Evolutionary conservation across 2,113 vertebrate species (phyloP), one percentile per base, ranked within the genome.

Genomic region (Podiceps cristatus): DNA sequence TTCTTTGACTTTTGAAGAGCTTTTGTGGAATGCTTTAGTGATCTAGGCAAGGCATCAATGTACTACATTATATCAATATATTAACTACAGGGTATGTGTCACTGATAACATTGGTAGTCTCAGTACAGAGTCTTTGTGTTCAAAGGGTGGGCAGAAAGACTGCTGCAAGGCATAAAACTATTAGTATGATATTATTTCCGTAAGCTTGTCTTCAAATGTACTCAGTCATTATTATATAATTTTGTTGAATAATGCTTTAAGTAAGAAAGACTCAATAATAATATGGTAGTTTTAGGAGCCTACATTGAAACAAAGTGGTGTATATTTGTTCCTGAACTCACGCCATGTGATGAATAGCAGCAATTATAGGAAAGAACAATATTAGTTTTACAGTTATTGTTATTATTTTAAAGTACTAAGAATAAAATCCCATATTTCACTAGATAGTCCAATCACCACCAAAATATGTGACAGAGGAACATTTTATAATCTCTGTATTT

Each of bases 351-450:
- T 97, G 94, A 97, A 98, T 98, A 96, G 50, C 37, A 80, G 95
- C 96, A 98, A 98, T 98, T 98, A 98, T 93, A 97, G 56, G 85
- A 97, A 98, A 98, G 96, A 98, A 97, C 92, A 98, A 98, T 98
- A 98, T 98, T 98, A 98, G 83, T 95, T 98, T 98, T 98, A 97
- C 95, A 97, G 94, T 98, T 98, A 97, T 95, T 98, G 96, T 96
- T 98, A 97, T 98, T 97, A 98, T 97, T 96, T 95, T 97, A 96
- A 98, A 97, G 76, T 96, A 94, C 93, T 95, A 97, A 97, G 95
- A 98, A 98, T 97, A 98, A 98, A 98, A 97, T 89, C 74, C 77
- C 86, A 86, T 98, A 98, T 98, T 98, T 98, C 97, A 98, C 85
- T 88, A 96, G 93, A 86, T 97, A 97, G 85, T 96, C 97, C 95